Conservation (phyloP, 2,888 invertebrate species). For the Serripes groenlandicus region DNA sequence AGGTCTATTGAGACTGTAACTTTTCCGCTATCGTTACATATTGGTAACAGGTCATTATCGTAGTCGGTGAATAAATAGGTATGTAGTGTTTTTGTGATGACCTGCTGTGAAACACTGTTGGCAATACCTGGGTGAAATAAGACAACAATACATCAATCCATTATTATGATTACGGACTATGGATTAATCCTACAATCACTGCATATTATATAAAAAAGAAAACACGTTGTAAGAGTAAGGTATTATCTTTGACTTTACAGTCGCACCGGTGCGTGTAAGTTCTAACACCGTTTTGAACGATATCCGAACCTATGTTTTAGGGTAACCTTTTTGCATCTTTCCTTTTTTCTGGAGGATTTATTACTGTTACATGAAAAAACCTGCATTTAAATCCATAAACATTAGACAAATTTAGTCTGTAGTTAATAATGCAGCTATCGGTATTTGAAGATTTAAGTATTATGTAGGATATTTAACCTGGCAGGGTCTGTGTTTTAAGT, state of each 20-base stretch:
- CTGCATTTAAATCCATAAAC: too few species aligned
- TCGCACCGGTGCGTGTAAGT: not conserved
- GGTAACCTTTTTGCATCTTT: too few species aligned
- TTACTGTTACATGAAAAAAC: too few species aligned
- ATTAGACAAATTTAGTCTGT: too few species aligned
- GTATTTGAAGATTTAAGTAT: too few species aligned
- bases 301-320: too few species aligned
- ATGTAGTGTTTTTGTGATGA: slow-evolving; percentile 45
- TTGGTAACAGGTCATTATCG: slow-evolving; percentile 56
- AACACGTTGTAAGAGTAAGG: not conserved
- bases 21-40: slow-evolving; percentile 57
- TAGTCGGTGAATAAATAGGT: slow-evolving; percentile 61
- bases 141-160: not conserved
- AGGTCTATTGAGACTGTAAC: slow-evolving; percentile 63
- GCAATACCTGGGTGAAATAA: slow-evolving; percentile 15
- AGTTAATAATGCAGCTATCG: too few species aligned
- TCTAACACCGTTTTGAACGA: too few species aligned
- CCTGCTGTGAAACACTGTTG: slow-evolving; percentile 40
- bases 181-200: not conserved
- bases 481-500: too few species aligned
- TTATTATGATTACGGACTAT: not conserved
- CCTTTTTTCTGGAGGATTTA: too few species aligned
- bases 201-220: not conserved
- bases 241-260: not conserved
- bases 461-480: too few species aligned